A percentile compares a stretch with the other conserved stretches of the same genome.
Evolutionary conservation across 2,888 invertebrate genomes (phyloP).

Genomic region (Leucophenga maculata): DNA sequence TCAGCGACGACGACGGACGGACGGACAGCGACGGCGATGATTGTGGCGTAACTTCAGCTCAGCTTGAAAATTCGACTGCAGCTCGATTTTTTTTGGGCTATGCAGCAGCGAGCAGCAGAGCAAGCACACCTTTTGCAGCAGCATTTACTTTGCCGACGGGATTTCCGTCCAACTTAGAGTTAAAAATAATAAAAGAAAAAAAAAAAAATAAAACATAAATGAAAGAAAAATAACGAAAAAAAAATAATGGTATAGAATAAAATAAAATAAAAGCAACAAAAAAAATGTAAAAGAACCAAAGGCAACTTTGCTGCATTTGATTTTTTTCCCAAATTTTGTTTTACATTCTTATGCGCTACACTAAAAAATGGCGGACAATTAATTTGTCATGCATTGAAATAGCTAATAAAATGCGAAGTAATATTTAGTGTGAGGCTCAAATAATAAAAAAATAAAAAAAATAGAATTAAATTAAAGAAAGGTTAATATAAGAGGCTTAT

Average conservation of each 20-base stretch:
- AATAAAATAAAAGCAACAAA: background rate
- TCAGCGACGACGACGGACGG: constrained; percentile 43
- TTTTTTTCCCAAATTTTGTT: constrained; percentile 20
- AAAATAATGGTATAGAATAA: background rate
- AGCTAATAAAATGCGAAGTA: too few relatives aligned
- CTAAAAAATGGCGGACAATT: too few relatives aligned
- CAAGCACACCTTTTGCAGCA: constrained; percentile 25
- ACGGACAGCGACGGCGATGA: constrained; percentile 23
- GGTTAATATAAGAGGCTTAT: too few relatives aligned
- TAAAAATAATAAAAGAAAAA: constrained; percentile 62
- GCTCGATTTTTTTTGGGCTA: background rate
- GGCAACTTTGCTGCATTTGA: constrained; percentile 36
- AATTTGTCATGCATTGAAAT: too few relatives aligned
- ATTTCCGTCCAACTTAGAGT: constrained; percentile 50
- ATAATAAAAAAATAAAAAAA: too few relatives aligned
- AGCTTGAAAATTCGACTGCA: background rate
- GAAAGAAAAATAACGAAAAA: constrained; percentile 34
- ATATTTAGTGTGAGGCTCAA: too few relatives aligned
- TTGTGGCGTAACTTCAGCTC: constrained; percentile 39
- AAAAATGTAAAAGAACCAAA: background rate
- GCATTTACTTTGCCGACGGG: constrained; percentile 68
- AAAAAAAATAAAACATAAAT: constrained; percentile 62
- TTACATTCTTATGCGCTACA: too few relatives aligned
- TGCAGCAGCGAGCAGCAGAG: background rate
- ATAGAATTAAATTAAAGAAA: too few relatives aligned